These are phyloP conservation scores for Apis cerana DNA, from an alignment of 1,140 invertebrate genomes.

Conservation along the genomic window DNA sequence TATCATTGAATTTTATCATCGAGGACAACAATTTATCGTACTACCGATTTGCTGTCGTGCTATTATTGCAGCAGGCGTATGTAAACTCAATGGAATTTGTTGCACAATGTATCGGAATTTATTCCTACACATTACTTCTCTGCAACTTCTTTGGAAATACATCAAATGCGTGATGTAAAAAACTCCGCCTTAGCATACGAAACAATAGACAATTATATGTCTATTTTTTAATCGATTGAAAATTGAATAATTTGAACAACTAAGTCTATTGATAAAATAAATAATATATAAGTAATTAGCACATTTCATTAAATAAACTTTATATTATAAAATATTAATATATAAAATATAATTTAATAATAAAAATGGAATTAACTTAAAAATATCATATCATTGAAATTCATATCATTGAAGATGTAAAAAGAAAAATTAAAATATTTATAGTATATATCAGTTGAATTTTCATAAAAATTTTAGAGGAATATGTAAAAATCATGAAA, in stretches of 20 bases:
- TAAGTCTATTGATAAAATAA: too few species aligned
- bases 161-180: background rate
- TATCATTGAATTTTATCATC: constrained; percentile 25
- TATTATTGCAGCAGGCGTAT: background rate
- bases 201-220: background rate
- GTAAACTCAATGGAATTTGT: constrained; percentile 23
- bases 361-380: too few species aligned
- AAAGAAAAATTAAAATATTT: background rate
- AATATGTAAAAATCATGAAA: background rate
- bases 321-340: background rate
- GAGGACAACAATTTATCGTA: background rate
- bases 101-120: constrained; percentile 34
- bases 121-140: constrained; percentile 3
- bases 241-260: background rate
- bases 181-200: background rate
- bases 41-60: background rate
- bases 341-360: too few species aligned
- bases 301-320: too few species aligned
- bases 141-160: background rate
- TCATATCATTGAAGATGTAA: background rate
- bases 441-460: background rate
- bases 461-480: background rate
- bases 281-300: constrained; percentile 8
- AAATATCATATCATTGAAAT: too few species aligned
- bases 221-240: background rate